Evolutionary conservation across 1,140 invertebrate species (phyloP).

Genomic region (Musca vetustissima): DNA sequence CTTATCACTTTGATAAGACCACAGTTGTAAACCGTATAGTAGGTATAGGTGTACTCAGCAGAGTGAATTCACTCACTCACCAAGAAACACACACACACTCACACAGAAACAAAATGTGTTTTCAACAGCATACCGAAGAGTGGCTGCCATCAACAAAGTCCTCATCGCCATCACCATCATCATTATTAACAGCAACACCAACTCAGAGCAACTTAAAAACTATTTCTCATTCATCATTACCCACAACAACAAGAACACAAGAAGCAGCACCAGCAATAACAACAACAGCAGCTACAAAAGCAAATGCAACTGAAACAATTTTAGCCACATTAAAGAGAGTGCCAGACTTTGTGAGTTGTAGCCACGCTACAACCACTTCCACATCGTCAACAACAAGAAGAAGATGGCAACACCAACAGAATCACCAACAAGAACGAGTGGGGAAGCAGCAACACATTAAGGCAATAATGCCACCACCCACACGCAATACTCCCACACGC

Average conservation of each 20-base stretch:
- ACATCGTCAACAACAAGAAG: neutral
- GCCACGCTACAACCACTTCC: neutral
- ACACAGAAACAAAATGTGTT: conserved; percentile 7
- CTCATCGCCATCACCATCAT: neutral
- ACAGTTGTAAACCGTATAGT: no score
- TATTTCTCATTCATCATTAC: no score
- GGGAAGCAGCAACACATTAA: neutral
- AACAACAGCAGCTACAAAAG: neutral
- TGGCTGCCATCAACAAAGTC: neutral
- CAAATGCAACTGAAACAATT: neutral
- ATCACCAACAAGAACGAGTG: neutral
- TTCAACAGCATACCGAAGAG: conserved; percentile 1
- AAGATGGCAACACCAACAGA: neutral
- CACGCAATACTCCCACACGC: neutral
- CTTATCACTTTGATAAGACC: no score
- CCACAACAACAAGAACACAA: conserved; percentile 1
- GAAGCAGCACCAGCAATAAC: no score
- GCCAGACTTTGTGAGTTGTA: no score
- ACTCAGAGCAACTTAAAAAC: no score
- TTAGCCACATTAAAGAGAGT: neutral
- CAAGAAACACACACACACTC: neutral
- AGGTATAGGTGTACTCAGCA: no score
- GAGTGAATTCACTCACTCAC: no score
- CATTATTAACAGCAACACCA: neutral
- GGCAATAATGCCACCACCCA: neutral